Evolutionary conservation across 2,113 vertebrate genomes (phyloP), one percentile per base, ranked within the genome.

Genomic region (Lampris incognitus): DNA sequence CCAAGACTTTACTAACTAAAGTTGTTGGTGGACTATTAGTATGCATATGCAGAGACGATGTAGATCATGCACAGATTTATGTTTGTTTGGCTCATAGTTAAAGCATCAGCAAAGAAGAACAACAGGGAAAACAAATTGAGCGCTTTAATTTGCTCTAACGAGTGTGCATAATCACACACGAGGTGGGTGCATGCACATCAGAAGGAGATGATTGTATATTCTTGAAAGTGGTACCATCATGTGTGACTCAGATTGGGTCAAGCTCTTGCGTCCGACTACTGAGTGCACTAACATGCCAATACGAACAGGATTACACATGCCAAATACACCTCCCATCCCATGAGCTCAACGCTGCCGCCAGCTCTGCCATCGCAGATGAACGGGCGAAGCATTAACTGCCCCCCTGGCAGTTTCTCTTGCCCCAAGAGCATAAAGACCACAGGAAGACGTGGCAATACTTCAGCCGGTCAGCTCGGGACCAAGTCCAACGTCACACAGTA

Each of bases 21-120:
- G 24, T 24, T 24, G 24, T 24, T 38, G 55, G 55, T 24, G 36
- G 55, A 36, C 55, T n/a, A 42, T 60, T 40, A 42, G 37, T 39
- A 7, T 60, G 39, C 9, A 62, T 9, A 42, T 44, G 57, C 37
- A 36, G 8, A 59, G 6, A 37, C 6, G 39, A 9, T 46, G 44
- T 46, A 7, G 1, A 46, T 4, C 44, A 46, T 24, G 24, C 24
- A 46, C 7, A 2, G 1, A 4, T 46, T 46, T 46, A 7, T 46
- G 2, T 61, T 37, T 55, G 24, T 6, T n/a, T 40, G 74, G 70
- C 3, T 67, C 58, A 42, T 51, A 10, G 57, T 38, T 49, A 62
- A 24, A 74, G 55, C 8, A 9, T 48, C 6, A 52, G 46, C 8
- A 40, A 11, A 1, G 7, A 39, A 8, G 3, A 10, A 54, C 1